Evolutionary conservation across 2,888 invertebrate species (phyloP).

Genomic region (Drosophila quinaria): DNA sequence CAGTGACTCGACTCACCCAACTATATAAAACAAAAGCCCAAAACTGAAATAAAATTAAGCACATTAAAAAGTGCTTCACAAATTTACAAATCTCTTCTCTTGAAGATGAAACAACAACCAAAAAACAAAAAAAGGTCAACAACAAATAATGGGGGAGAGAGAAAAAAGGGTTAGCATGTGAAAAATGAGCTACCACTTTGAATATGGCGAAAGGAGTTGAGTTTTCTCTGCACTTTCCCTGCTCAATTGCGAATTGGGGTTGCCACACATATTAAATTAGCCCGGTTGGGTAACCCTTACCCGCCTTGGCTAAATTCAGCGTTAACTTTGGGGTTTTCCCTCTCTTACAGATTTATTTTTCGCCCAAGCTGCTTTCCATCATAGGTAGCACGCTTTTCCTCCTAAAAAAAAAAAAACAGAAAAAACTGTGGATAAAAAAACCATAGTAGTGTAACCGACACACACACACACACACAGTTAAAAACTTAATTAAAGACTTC

Average conservation of each 20-base stretch:
- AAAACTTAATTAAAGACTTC: constrained; percentile 76
- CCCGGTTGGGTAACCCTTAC: constrained; percentile 31
- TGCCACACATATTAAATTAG: constrained; percentile 68
- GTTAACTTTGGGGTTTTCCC: constrained; percentile 30
- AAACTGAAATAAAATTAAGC: constrained; percentile 74
- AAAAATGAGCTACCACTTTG: constrained; percentile 70
- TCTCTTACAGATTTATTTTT: constrained; percentile 39
- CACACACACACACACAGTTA: constrained; percentile 34
- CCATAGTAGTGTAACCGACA: constrained; percentile 12
- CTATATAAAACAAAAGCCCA: constrained; percentile 29
- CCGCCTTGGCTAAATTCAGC: constrained; percentile 25
- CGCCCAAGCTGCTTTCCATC: constrained; percentile 22
- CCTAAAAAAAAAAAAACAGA: constrained; percentile 26
- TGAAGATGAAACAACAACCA: background rate
- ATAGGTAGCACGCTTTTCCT: constrained; percentile 24
- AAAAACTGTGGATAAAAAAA: constrained; percentile 16
- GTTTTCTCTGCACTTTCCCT: background rate
- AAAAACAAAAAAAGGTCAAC: constrained; percentile 64
- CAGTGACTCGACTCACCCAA: background rate
- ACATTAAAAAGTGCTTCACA: constrained; percentile 81
- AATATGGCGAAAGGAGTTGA: constrained; percentile 43
- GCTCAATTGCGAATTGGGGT: constrained; percentile 24
- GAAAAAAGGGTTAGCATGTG: constrained; percentile 64
- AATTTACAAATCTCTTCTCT: constrained; percentile 76
- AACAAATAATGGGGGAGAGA: constrained; percentile 6